phyloP scores from a whole-genome alignment of 2,888 invertebrate species.

The Operophtera brumata region DNA sequence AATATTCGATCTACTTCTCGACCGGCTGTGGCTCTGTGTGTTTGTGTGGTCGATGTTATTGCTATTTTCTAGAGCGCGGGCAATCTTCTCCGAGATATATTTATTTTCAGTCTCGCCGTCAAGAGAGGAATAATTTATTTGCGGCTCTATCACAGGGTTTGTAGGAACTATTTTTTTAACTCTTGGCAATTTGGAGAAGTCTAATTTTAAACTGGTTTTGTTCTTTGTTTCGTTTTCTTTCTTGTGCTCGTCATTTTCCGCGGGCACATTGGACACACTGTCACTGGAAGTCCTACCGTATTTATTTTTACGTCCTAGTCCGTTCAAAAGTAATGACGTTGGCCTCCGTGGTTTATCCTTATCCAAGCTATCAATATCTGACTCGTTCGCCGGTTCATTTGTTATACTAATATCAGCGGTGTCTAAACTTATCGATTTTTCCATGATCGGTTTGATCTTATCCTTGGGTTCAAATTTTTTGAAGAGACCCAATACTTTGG shows the following conservation, averaged over 20 bases:
- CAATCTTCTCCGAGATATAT: slow-evolving; percentile 52
- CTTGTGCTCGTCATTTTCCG: slow-evolving; percentile 52
- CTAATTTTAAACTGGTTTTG: slow-evolving; percentile 81
- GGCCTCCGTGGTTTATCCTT: slow-evolving; percentile 78
- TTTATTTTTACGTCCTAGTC: slow-evolving; percentile 76
- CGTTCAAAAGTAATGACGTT: slow-evolving; percentile 76
- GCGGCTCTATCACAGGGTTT: slow-evolving; percentile 79
- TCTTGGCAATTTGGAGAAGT: slow-evolving; percentile 82
- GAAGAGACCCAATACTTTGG: slow-evolving; percentile 88
- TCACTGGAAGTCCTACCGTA: slow-evolving; percentile 73
- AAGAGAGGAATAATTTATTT: slow-evolving; percentile 62
- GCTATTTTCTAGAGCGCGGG: slow-evolving; percentile 47
- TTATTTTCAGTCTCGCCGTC: slow-evolving; percentile 64
- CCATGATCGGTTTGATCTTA: slow-evolving; percentile 56
- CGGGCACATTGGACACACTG: slow-evolving; percentile 47
- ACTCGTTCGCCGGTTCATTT: slow-evolving; percentile 41
- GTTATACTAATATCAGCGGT: slow-evolving; percentile 38
- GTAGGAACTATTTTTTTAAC: slow-evolving; percentile 81
- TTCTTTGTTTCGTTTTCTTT: slow-evolving; percentile 57
- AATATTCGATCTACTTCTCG: slow-evolving; percentile 67
- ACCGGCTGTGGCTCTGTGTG: slow-evolving; percentile 58
- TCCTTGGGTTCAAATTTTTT: slow-evolving; percentile 85
- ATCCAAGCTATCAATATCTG: slow-evolving; percentile 44
- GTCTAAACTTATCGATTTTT: slow-evolving; percentile 50
- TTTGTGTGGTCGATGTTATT: slow-evolving; percentile 45